Evolutionary conservation across 2,113 vertebrate species (phyloP).

Genomic region (Syngnathus scovelli): DNA sequence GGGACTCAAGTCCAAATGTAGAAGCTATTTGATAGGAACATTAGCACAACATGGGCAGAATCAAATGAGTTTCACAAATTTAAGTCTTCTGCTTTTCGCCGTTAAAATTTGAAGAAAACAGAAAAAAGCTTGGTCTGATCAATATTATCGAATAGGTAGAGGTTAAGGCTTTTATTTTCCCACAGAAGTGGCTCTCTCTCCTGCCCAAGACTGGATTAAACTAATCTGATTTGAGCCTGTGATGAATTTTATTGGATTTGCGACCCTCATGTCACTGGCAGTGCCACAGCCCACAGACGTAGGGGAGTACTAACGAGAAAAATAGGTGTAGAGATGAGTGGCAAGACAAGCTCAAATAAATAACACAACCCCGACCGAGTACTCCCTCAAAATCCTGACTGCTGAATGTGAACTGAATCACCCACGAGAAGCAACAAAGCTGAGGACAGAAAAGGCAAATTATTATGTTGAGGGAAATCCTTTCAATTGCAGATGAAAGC

Average conservation of each 20-base stretch:
- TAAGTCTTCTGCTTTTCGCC: background rate
- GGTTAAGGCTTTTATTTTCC: background rate
- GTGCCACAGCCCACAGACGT: conserved; percentile 13
- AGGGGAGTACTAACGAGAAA: conserved; percentile 18
- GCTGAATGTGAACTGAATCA: conserved; percentile 26
- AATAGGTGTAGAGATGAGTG: conserved; percentile 33
- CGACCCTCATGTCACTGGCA: conserved; percentile 33
- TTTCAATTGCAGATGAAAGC: conserved; percentile 55
- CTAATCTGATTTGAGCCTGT: conserved; percentile 52
- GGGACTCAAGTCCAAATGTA: background rate
- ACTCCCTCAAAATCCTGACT: conserved; percentile 17
- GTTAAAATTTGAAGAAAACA: background rate
- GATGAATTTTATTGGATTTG: conserved; percentile 54
- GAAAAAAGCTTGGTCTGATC: background rate
- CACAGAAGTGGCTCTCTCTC: conserved; percentile 26
- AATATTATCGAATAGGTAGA: background rate
- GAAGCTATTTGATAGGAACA: background rate
- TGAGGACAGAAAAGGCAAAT: conserved; percentile 39
- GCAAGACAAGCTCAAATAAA: conserved; percentile 35
- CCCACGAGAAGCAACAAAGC: conserved; percentile 21
- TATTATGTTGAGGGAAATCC: conserved; percentile 47
- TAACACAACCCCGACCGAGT: conserved; percentile 34
- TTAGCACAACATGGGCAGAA: too few species aligned
- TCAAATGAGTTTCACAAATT: background rate
- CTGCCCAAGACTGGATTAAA: conserved; percentile 43